These are phyloP conservation scores for Antheraea yamamai DNA, from an alignment of 2,888 invertebrate species.

Conservation along the genomic window DNA sequence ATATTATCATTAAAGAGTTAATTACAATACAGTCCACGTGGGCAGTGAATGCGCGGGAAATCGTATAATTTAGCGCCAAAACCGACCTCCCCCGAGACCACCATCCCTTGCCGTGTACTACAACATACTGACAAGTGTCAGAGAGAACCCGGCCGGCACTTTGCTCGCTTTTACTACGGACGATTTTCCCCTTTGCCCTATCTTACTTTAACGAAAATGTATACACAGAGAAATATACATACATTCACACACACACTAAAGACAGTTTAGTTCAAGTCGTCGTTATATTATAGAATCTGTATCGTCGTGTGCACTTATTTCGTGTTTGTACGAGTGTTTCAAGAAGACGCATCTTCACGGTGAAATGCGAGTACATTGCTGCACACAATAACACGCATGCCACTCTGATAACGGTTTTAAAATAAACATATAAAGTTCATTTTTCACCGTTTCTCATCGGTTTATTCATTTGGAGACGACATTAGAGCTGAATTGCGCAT, in stretches of 20 bases:
- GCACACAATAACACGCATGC: slow-evolving; percentile 54
- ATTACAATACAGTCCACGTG: slow-evolving; percentile 57
- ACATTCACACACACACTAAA: slow-evolving; percentile 56
- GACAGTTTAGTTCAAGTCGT: slow-evolving; percentile 53
- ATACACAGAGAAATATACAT: slow-evolving; percentile 59
- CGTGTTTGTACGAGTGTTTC: slow-evolving; percentile 47
- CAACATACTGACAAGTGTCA: slow-evolving; percentile 74
- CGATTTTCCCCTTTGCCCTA: slow-evolving; percentile 74
- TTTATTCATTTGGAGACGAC: slow-evolving; percentile 55
- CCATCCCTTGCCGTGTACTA: slow-evolving; percentile 65
- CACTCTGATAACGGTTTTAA: slow-evolving; percentile 47
- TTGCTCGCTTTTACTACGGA: slow-evolving; percentile 65
- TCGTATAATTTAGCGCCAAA: slow-evolving; percentile 64
- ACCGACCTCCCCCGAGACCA: slow-evolving; percentile 56
- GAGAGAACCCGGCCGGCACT: slow-evolving; percentile 60
- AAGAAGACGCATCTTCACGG: slow-evolving; percentile 61
- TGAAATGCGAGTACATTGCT: slow-evolving; percentile 55
- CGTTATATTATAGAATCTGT: slow-evolving; percentile 34
- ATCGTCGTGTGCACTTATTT: slow-evolving; percentile 40
- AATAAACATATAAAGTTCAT: slow-evolving; percentile 41
- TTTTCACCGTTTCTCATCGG: slow-evolving; percentile 41
- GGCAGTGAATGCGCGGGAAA: slow-evolving; percentile 60
- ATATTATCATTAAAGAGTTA: slow-evolving; percentile 46
- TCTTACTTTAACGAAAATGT: slow-evolving; percentile 72
- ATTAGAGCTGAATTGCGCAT: slow-evolving; percentile 65